Base-by-base conservation (phyloP, 2,113 vertebrate genomes). In the Paratilapia polleni region DNA sequence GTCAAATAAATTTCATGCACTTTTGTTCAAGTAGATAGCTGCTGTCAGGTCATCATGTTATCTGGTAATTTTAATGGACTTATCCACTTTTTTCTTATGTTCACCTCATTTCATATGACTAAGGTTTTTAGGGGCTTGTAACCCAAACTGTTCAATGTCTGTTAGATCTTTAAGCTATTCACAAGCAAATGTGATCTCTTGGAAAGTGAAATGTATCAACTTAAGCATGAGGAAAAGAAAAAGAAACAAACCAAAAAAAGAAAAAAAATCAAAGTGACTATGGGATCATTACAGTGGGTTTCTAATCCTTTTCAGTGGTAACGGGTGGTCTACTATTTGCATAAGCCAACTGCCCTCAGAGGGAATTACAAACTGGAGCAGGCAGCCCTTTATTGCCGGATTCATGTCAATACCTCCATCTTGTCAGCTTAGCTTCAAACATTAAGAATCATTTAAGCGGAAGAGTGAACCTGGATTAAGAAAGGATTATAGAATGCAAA, bases 391-490 rank as follows among this genome's bases (percentile, higher is more conserved):
- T 87, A 87, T 87, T 82, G 78, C 84, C 34, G 47, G 77, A 78
- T 83, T 90, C 85, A 85, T 87, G 88, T 91, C 91, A 91, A 87
- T 86, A 88, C 80, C 79, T 92, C 85, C 79, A 76, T 90, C 87
- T 77, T 92, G 93, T 94, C 92, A 90, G 90, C 85, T 93, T 92
- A 90, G 80, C 89, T 86, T 85, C 81, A 89, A 89, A 88, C 80
- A 82, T 90, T 82, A 81, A 87, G 81, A 73, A 87, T 74, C 81
- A 86, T 83, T 88, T 87, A 90, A 88, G 88, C 86, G 88, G 80
- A 86, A 89, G 88, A 91, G 76, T 74, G 83, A 91, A 82, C 47
- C 85, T 64, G 85, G 63, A 84, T 89, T 92, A 88, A 86, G 79
- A 61, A 78, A 73, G 86, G 88, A 93, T 93, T 93, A 91, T 43